These are phyloP conservation scores for Jacana jacana DNA, from an alignment of 2,113 vertebrate genomes.

Conservation along the genomic window DNA sequence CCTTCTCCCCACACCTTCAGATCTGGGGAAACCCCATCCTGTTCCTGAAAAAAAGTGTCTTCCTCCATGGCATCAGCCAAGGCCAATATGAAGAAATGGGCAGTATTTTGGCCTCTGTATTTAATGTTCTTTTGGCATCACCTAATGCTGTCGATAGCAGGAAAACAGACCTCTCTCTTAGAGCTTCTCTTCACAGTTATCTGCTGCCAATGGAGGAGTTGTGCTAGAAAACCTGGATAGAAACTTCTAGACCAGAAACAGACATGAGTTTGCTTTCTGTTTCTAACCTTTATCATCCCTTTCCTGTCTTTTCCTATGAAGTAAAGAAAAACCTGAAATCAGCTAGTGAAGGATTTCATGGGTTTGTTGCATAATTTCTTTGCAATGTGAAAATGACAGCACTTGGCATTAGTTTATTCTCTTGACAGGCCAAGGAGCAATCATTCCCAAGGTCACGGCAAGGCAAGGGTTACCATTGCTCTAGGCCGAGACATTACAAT, in stretches of 20 bases:
- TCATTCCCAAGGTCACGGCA: neutral
- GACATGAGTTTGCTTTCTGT: neutral
- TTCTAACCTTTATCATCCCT: neutral
- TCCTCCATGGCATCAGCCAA: neutral
- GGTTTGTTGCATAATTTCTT: neutral
- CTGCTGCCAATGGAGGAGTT: neutral
- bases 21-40: neutral
- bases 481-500: neutral
- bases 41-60: neutral
- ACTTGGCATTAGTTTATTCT: neutral
- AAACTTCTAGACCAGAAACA: neutral
- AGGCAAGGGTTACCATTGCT: neutral
- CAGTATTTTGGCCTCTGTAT: neutral
- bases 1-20: neutral
- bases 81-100: neutral
- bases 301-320: neutral
- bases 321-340: neutral
- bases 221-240: neutral
- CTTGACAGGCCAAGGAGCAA: neutral
- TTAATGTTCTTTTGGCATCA: neutral
- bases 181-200: neutral
- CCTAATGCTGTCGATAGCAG: neutral
- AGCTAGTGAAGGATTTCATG: neutral
- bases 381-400: neutral
- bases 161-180: neutral